These are phyloP conservation scores for Lipotes vexillifer DNA, from an alignment of 2,113 vertebrate species.

Conservation along the genomic window DNA sequence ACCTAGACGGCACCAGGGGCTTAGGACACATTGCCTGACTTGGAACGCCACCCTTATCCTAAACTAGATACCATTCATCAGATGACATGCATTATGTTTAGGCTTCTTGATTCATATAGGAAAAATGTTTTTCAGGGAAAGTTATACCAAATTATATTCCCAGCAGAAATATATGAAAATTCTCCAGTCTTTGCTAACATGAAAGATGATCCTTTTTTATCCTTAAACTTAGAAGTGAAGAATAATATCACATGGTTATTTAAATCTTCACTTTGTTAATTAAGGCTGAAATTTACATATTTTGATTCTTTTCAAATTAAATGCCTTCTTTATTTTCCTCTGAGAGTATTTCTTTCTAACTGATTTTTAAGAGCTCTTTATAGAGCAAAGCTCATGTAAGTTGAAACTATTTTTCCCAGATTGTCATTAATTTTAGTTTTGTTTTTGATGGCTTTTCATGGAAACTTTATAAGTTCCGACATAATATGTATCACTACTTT, in stretches of 20 bases:
- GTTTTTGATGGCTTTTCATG: background rate
- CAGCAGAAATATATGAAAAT: background rate
- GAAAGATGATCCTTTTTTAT: background rate
- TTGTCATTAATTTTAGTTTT: background rate
- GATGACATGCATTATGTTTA: fast-evolving
- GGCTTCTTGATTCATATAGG: background rate
- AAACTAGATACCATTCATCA: background rate
- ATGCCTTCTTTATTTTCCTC: background rate
- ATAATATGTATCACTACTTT: background rate
- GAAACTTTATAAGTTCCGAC: background rate
- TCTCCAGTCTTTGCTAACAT: background rate
- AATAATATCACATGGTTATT: background rate
- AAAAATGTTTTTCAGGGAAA: background rate
- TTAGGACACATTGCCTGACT: too few relatives aligned
- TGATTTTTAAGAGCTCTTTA: background rate
- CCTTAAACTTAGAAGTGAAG: background rate
- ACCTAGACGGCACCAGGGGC: fast-evolving
- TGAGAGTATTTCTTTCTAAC: background rate
- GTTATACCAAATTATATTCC: background rate
- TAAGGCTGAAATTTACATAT: background rate
- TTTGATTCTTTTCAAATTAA: background rate
- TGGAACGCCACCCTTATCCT: fast-evolving
- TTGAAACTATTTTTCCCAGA: background rate
- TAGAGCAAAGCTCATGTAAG: background rate
- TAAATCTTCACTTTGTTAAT: background rate